Conservation (phyloP, 2,888 invertebrate species). For the Xanthia togata region DNA sequence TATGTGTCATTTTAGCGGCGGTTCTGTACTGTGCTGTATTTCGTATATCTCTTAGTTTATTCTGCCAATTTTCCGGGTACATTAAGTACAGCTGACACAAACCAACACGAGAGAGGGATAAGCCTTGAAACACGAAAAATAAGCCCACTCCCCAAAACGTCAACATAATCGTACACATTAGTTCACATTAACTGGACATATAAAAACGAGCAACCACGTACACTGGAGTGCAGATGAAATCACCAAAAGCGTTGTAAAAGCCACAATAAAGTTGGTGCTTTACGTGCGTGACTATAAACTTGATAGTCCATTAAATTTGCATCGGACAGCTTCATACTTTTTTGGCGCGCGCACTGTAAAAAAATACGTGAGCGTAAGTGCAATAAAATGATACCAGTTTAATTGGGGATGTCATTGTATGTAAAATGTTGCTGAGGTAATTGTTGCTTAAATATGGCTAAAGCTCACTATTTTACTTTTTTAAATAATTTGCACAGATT, state of each 20-base stretch:
- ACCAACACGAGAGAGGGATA: conserved; percentile 45
- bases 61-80: conserved; percentile 31
- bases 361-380: conserved; percentile 51
- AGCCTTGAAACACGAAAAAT: conserved; percentile 53
- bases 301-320: conserved; percentile 80
- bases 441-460: not conserved
- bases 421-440: conserved; percentile 20
- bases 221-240: conserved; percentile 59
- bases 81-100: conserved; percentile 41
- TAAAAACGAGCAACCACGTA: conserved; percentile 58
- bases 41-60: conserved; percentile 3
- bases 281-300: conserved; percentile 75
- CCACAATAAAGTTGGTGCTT: conserved; percentile 71
- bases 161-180: conserved; percentile 62
- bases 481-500: conserved; percentile 1
- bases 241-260: conserved; percentile 60
- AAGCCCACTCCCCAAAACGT: conserved; percentile 53
- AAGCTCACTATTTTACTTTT: not conserved
- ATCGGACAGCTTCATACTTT: conserved; percentile 74
- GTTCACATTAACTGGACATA: conserved; percentile 64
- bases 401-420: conserved; percentile 48
- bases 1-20: not conserved
- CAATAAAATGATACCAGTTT: conserved; percentile 47
- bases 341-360: conserved; percentile 65
- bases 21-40: not conserved